Conservation (phyloP, 2,797 vertebrate species). For the Cynopterus sphinx region DNA sequence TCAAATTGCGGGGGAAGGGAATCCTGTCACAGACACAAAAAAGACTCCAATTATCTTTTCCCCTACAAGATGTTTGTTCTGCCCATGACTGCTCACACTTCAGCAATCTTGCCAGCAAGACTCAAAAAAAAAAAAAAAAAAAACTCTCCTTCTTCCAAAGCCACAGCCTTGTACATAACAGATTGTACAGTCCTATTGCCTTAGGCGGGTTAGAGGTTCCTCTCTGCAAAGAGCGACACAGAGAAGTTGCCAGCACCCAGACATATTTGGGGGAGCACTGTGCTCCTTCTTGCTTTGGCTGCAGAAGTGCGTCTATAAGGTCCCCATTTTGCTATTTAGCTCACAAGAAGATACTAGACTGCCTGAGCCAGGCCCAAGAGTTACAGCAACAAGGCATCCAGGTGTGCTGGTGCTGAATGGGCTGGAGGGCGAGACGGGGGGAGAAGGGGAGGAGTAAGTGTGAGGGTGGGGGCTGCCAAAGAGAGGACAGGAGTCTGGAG, state of each 20-base stretch:
- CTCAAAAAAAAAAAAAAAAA: conserved; percentile 82
- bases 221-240: conserved; percentile 72
- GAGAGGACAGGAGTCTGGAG: conserved; percentile 71
- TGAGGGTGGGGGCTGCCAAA: not conserved
- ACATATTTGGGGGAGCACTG: conserved; percentile 71
- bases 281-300: conserved; percentile 62
- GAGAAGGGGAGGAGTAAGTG: not conserved
- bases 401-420: conserved; percentile 74
- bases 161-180: conserved; percentile 86
- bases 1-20: conserved; percentile 83
- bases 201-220: conserved; percentile 85
- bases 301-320: conserved; percentile 29
- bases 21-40: conserved; percentile 86
- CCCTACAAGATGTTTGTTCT: conserved; percentile 89
- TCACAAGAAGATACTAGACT: not conserved
- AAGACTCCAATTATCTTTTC: conserved; percentile 89
- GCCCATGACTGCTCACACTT: conserved; percentile 89
- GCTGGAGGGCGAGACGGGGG: not conserved
- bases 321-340: conserved; percentile 32
- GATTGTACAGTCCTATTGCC: conserved; percentile 87
- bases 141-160: conserved; percentile 80
- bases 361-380: not conserved
- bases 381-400: conserved; percentile 56
- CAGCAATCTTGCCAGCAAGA: conserved; percentile 88
- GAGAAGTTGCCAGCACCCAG: conserved; percentile 81